Percentiles rank a stretch among this genome's conserved stretches.
These are phyloP conservation scores for Temnothorax curvispinosus DNA, from an alignment of 1,140 invertebrate genomes.

Conservation along the genomic window DNA sequence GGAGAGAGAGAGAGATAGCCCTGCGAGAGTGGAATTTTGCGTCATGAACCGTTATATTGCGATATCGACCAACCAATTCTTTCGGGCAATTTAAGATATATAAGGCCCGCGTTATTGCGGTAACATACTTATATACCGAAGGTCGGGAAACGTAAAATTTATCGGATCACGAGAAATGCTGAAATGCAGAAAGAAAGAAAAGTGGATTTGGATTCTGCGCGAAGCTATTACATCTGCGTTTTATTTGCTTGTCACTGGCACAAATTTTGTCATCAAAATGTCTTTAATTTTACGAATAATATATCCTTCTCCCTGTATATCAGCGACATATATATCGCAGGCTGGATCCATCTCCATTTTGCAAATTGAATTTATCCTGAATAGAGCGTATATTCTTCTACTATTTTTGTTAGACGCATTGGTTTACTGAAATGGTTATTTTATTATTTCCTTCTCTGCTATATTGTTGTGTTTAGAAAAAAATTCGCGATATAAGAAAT, in stretches of 20 bases:
- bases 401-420: background rate
- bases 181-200: background rate
- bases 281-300: background rate
- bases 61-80: slow-evolving; percentile 45
- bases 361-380: background rate
- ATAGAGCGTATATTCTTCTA: background rate
- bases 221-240: background rate
- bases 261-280: background rate
- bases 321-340: background rate
- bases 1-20: background rate
- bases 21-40: slow-evolving; percentile 36
- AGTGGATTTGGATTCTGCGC: background rate
- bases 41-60: slow-evolving; percentile 44
- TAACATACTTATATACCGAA: background rate
- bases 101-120: background rate
- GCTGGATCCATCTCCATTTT: background rate
- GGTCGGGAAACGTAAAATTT: slow-evolving; percentile 29
- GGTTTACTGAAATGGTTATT: background rate
- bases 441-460: background rate
- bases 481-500: background rate
- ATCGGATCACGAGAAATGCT: slow-evolving; percentile 16
- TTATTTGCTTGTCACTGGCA: background rate
- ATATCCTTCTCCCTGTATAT: background rate
- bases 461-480: background rate
- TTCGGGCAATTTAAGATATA: slow-evolving; percentile 31